These are phyloP conservation scores for Marisa cornuarietis DNA, from an alignment of 1,140 invertebrate genomes.

Conservation along the genomic window DNA sequence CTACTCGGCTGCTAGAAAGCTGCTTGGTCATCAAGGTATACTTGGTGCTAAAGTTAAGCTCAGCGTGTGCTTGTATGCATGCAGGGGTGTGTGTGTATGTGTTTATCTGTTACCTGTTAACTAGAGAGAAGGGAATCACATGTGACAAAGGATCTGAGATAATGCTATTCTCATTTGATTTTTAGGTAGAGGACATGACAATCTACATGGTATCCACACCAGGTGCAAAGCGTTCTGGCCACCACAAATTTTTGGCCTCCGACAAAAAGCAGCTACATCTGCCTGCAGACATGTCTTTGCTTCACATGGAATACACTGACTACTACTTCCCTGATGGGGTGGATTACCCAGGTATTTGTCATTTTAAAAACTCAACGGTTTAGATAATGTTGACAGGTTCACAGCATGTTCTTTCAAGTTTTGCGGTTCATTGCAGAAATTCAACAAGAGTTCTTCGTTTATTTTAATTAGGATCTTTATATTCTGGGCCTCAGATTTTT, in stretches of 20 bases:
- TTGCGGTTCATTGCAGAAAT: no score
- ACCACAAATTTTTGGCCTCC: slow-evolving; percentile 86
- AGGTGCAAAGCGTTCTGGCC: slow-evolving; percentile 73
- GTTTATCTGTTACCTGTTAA: neutral
- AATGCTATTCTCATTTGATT: neutral
- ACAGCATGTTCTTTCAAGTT: no score
- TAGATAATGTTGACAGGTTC: no score
- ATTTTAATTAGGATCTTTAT: no score
- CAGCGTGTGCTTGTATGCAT: neutral
- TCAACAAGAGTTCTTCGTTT: no score
- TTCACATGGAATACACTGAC: slow-evolving; percentile 95
- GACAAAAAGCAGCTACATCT: slow-evolving; percentile 85
- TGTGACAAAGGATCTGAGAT: neutral
- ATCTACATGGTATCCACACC: slow-evolving; percentile 69
- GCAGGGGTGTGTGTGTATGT: neutral
- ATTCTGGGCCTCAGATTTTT: no score
- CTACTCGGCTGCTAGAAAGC: slow-evolving; percentile 87
- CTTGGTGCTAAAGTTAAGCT: neutral
- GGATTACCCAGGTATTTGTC: slow-evolving; percentile 83
- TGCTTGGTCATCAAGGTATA: slow-evolving; percentile 81
- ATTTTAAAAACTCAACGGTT: no score
- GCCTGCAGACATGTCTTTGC: slow-evolving; percentile 85
- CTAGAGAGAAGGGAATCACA: neutral
- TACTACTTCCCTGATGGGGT: slow-evolving; percentile 97
- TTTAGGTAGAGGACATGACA: slow-evolving; percentile 77